Percentiles rank a stretch among this genome's conserved stretches.
phyloP scores from a whole-genome alignment of 2,888 invertebrate species.

The Mycalesis mineus region DNA sequence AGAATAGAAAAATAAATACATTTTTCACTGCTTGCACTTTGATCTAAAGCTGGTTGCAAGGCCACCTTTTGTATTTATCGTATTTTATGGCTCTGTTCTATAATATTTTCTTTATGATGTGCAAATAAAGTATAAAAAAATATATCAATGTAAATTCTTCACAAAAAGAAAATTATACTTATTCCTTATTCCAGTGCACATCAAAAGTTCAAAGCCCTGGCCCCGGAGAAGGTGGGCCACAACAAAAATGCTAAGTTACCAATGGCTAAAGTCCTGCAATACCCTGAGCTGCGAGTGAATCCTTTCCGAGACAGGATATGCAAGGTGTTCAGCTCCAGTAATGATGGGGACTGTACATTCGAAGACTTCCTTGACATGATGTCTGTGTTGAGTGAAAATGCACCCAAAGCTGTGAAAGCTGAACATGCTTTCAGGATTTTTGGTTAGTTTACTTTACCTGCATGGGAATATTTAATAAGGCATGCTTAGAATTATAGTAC shows the following conservation, averaged over 20 bases:
- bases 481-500: too few relatives aligned
- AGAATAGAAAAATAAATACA: too few relatives aligned
- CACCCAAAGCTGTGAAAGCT: conserved; percentile 94
- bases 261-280: conserved; percentile 89
- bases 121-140: too few relatives aligned
- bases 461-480: too few relatives aligned
- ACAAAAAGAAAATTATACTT: too few relatives aligned
- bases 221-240: conserved; percentile 93
- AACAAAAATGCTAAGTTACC: conserved; percentile 92
- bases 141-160: too few relatives aligned
- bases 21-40: too few relatives aligned
- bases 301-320: conserved; percentile 95
- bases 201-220: conserved; percentile 91
- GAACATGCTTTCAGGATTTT: conserved; percentile 97
- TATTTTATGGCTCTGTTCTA: too few relatives aligned
- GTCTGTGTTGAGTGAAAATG: conserved; percentile 94
- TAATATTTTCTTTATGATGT: too few relatives aligned
- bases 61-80: too few relatives aligned
- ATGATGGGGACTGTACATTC: conserved; percentile 94
- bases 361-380: conserved; percentile 98
- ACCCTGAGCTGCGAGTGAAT: conserved; percentile 92
- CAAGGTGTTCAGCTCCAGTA: conserved; percentile 92
- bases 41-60: too few relatives aligned
- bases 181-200: conserved; percentile 82
- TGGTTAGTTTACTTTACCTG: conserved; percentile 76